Evolutionary conservation across 37 sponge, comb jelly and placozoan species (phyloP).

Genomic region (Aphrocallistes beatrix): DNA sequence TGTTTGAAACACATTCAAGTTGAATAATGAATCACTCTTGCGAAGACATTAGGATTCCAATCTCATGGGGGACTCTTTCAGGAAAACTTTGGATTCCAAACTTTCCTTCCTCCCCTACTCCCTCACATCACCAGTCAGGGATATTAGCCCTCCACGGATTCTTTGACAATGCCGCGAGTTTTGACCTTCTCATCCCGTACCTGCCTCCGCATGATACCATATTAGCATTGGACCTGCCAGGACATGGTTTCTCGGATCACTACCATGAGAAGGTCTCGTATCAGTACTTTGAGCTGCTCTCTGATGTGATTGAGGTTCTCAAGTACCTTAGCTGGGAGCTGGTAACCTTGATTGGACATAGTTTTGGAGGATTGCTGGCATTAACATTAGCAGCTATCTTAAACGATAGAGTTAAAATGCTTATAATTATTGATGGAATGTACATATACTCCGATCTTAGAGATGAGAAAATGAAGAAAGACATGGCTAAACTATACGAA

Average conservation of each 20-base stretch:
- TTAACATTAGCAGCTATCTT: background rate
- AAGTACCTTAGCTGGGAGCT: background rate
- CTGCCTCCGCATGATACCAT: background rate
- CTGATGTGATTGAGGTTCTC: slow-evolving; percentile 2
- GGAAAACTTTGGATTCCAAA: background rate
- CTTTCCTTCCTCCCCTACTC: background rate
- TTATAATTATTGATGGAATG: background rate
- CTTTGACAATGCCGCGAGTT: background rate
- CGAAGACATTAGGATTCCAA: background rate
- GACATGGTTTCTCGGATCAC: slow-evolving; percentile 1
- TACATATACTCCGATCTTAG: background rate
- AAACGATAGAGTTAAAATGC: background rate
- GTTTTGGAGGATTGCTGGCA: background rate
- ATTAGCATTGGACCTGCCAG: background rate
- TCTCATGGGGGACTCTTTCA: background rate
- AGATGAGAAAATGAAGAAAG: background rate
- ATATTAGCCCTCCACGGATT: background rate
- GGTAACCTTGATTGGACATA: background rate
- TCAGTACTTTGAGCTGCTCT: background rate
- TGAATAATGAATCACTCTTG: background rate
- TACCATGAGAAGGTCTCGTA: background rate
- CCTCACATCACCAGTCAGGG: background rate
- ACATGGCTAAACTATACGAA: background rate
- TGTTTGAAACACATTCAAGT: too few relatives aligned
- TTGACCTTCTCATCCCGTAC: background rate